Evolutionary conservation across 2,888 invertebrate species (phyloP).

Genomic region (Aphodius sticticus): DNA sequence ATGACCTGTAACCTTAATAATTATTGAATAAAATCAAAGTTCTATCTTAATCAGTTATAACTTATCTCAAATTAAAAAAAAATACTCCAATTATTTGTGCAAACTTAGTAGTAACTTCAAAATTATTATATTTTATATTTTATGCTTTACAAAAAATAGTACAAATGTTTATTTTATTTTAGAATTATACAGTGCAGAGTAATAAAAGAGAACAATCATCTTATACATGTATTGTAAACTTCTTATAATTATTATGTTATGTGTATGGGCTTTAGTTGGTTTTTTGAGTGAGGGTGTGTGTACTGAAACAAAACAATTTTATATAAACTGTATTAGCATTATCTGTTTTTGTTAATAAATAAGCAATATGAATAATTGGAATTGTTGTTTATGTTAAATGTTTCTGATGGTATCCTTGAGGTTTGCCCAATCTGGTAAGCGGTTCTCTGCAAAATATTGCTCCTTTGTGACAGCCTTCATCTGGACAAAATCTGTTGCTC

Average conservation of each 20-base stretch:
- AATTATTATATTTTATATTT: background rate
- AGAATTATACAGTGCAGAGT: background rate
- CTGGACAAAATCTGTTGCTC: conserved; percentile 76
- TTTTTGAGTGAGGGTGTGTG: background rate
- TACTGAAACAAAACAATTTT: background rate
- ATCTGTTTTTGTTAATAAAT: conserved; percentile 8
- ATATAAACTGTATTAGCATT: background rate
- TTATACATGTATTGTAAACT: background rate
- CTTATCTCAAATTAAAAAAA: background rate
- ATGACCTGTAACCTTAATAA: too few species aligned
- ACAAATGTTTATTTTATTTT: background rate
- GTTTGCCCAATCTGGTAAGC: conserved; percentile 85
- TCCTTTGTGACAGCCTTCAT: conserved; percentile 79
- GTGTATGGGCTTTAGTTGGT: background rate
- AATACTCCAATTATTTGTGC: background rate
- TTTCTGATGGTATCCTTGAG: conserved; percentile 67
- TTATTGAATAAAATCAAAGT: too few species aligned
- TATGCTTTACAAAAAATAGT: background rate
- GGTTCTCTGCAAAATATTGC: conserved; percentile 71
- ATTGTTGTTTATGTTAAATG: conserved; percentile 46
- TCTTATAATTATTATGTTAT: background rate
- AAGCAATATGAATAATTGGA: conserved; percentile 10
- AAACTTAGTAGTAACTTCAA: background rate
- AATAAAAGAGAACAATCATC: background rate
- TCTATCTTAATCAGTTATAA: background rate